phyloP scores from a whole-genome alignment of 2,888 invertebrate genomes.

The Scaptomyza polygonia region DNA sequence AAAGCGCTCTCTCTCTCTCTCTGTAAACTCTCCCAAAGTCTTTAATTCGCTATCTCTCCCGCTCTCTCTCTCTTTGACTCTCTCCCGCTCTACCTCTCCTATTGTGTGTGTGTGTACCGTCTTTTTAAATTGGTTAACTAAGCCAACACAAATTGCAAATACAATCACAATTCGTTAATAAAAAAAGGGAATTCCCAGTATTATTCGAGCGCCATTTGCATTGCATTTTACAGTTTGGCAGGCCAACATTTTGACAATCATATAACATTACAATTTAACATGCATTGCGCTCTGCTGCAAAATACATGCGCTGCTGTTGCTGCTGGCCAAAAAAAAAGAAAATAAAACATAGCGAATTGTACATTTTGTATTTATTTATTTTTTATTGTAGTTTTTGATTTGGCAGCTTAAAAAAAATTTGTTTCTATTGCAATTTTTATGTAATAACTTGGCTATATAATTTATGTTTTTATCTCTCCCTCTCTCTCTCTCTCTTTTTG shows the following conservation, averaged over 20 bases:
- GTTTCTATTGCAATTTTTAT: slow-evolving; percentile 10
- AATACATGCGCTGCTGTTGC: slow-evolving; percentile 37
- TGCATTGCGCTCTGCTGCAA: slow-evolving; percentile 35
- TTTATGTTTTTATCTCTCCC: slow-evolving; percentile 14
- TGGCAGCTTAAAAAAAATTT: slow-evolving; percentile 15
- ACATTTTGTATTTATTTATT: slow-evolving; percentile 20
- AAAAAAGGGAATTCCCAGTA: background rate
- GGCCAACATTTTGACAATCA: slow-evolving; percentile 39
- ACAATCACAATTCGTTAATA: slow-evolving; percentile 23
- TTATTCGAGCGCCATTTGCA: slow-evolving; percentile 20
- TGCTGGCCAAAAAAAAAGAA: slow-evolving; percentile 29
- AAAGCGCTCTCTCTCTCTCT: slow-evolving; percentile 18
- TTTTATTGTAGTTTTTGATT: slow-evolving; percentile 30
- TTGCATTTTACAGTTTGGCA: slow-evolving; percentile 41
- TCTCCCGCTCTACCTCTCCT: slow-evolving; percentile 33
- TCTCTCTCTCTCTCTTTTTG: slow-evolving; percentile 8
- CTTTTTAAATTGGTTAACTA: slow-evolving; percentile 42
- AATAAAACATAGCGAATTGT: slow-evolving; percentile 9
- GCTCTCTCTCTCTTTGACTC: too few relatives aligned
- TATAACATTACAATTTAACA: slow-evolving; percentile 46
- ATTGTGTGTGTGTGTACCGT: slow-evolving; percentile 30
- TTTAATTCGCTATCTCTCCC: slow-evolving; percentile 8
- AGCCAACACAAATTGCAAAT: slow-evolving; percentile 30
- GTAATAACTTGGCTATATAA: slow-evolving; percentile 55
- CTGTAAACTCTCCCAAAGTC: slow-evolving; percentile 3